These are phyloP conservation scores for Aegithalos caudatus DNA, from an alignment of 2,113 vertebrate genomes.

Conservation along the genomic window DNA sequence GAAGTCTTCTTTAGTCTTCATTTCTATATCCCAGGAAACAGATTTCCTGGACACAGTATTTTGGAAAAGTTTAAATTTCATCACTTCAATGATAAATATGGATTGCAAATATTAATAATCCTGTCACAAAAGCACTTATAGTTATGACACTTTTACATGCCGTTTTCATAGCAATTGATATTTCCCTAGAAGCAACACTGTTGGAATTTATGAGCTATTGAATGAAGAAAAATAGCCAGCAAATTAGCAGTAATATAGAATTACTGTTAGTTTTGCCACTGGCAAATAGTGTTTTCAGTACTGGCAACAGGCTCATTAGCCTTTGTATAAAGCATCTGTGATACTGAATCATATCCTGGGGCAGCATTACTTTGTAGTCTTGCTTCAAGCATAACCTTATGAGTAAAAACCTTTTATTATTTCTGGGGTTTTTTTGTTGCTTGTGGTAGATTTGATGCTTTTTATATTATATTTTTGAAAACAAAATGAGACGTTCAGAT, in stretches of 20 bases:
- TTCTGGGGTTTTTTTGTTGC: background rate
- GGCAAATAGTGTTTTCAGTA: background rate
- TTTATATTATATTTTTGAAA: background rate
- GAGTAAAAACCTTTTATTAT: background rate
- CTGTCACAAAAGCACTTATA: background rate
- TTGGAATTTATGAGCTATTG: conserved; percentile 6
- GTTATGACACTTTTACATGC: background rate
- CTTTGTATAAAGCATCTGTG: background rate
- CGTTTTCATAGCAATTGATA: conserved; percentile 17
- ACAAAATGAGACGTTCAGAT: background rate
- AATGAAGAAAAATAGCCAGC: background rate
- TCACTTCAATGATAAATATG: background rate
- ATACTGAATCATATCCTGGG: background rate
- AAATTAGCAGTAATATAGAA: background rate
- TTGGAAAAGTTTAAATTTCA: background rate
- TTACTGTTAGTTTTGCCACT: background rate
- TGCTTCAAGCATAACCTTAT: background rate
- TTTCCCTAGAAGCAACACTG: background rate
- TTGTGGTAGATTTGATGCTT: background rate
- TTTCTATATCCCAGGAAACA: background rate
- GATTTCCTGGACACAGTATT: background rate
- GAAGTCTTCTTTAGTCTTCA: conserved; percentile 10
- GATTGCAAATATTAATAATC: conserved; percentile 45
- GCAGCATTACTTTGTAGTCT: background rate
- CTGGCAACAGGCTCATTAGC: background rate